Percentiles rank a stretch among this genome's conserved stretches.
Conservation (phyloP, 2,888 invertebrate genomes). For the Cacoxenus indagator region DNA sequence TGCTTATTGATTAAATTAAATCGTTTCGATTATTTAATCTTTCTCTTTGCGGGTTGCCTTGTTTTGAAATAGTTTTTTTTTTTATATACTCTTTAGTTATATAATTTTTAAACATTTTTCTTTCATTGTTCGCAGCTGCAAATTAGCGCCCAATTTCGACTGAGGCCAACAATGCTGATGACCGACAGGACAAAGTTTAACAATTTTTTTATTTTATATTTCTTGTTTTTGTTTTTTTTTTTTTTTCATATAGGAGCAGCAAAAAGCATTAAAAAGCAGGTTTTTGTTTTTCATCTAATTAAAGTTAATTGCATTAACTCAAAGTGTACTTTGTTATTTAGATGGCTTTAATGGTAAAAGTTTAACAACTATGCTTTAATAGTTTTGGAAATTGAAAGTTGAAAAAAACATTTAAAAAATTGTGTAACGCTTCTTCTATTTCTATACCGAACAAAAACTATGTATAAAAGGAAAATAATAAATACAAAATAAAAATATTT, state of each 20-base stretch:
- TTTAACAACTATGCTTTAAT: background rate
- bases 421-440: background rate
- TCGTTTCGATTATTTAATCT: slow-evolving; percentile 42
- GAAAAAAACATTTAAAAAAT: background rate
- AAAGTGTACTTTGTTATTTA: background rate
- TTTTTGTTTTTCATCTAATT: slow-evolving; percentile 24
- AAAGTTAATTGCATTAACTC: slow-evolving; percentile 59
- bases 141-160: slow-evolving; percentile 26
- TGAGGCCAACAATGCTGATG: slow-evolving; percentile 46
- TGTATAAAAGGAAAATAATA: no score
- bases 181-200: slow-evolving; percentile 52
- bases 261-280: slow-evolving; percentile 51
- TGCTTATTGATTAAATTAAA: slow-evolving; percentile 43
- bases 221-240: slow-evolving; percentile 24
- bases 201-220: slow-evolving; percentile 45
- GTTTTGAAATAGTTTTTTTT: background rate
- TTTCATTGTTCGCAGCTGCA: slow-evolving; percentile 13
- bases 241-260: slow-evolving; percentile 27
- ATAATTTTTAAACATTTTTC: slow-evolving; percentile 37
- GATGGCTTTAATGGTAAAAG: background rate
- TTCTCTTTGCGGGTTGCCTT: slow-evolving; percentile 39
- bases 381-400: background rate
- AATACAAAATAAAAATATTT: no score
- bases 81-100: slow-evolving; percentile 45
- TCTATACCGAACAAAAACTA: background rate